A percentile compares a stretch with the other conserved stretches of the same genome.
Evolutionary conservation across 92 coral and sea anemone genomes (phyloP).

Genomic region (Galaxea fascicularis): DNA sequence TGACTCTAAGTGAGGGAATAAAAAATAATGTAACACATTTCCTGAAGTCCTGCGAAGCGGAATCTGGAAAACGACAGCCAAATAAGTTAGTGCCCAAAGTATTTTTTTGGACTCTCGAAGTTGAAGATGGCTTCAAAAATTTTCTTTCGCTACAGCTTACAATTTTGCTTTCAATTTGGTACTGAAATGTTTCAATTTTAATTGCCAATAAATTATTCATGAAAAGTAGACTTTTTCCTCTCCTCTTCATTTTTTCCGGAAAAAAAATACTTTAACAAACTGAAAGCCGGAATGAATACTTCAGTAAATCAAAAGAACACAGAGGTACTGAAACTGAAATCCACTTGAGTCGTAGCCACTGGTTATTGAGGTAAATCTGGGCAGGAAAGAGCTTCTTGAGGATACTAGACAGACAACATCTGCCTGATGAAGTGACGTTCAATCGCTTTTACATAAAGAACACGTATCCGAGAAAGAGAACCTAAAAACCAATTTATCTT

Average conservation of each 20-base stretch:
- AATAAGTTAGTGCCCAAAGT: neutral
- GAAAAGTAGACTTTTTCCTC: neutral
- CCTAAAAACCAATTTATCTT: neutral
- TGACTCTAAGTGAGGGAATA: neutral
- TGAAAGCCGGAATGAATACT: neutral
- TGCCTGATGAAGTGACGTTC: neutral
- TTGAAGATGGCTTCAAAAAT: neutral
- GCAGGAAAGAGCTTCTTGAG: neutral
- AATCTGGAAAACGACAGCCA: neutral
- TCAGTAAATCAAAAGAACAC: neutral
- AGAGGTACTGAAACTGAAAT: neutral
- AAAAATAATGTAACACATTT: neutral
- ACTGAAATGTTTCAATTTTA: neutral
- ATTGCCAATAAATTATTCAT: neutral
- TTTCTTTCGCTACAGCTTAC: neutral
- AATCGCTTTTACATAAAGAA: neutral
- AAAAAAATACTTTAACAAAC: neutral
- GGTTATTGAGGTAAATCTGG: neutral
- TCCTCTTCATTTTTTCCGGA: neutral
- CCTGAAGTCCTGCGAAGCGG: neutral
- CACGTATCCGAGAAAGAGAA: neutral
- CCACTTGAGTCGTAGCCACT: neutral
- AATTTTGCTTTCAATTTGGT: neutral
- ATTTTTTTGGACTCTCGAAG: neutral
- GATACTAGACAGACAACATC: too few species aligned